These are phyloP conservation scores for Trematomus bernacchii DNA, from an alignment of 2,797 vertebrate species.

Conservation along the genomic window DNA sequence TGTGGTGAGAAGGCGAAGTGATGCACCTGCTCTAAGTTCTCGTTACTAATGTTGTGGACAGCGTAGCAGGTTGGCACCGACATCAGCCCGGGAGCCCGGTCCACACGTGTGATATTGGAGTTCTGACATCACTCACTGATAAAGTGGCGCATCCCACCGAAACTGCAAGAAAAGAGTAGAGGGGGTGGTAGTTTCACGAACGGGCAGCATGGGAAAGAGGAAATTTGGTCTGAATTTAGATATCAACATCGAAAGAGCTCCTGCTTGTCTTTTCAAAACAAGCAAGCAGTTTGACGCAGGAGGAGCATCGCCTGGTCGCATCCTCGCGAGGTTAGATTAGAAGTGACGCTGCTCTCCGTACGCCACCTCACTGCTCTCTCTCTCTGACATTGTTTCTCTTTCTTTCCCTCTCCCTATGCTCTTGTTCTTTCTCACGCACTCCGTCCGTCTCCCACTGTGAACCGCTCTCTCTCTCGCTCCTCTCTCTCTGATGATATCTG, in stretches of 20 bases:
- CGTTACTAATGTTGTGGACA: slow-evolving; percentile 35
- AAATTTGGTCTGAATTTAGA: slow-evolving; percentile 12
- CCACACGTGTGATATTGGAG: slow-evolving; percentile 48
- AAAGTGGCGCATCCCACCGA: slow-evolving; percentile 46
- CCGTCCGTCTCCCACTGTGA: slow-evolving; percentile 38
- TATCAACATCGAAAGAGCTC: slow-evolving; percentile 10
- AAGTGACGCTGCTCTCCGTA: slow-evolving; percentile 48
- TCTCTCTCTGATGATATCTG: slow-evolving; percentile 55
- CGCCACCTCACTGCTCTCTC: background rate
- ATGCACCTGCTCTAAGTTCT: slow-evolving; percentile 39
- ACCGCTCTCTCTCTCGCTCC: slow-evolving; percentile 22
- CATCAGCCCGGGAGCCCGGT: slow-evolving; percentile 38
- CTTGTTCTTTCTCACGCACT: slow-evolving; percentile 55
- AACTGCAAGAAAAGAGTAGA: slow-evolving; percentile 44
- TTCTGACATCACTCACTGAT: slow-evolving; percentile 70
- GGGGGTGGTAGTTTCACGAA: slow-evolving; percentile 12
- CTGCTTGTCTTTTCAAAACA: slow-evolving; percentile 26
- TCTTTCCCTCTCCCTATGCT: slow-evolving; percentile 46
- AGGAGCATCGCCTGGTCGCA: slow-evolving; percentile 54
- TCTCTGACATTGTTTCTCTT: slow-evolving; percentile 52
- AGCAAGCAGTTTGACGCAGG: slow-evolving; percentile 40
- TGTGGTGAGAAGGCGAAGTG: background rate
- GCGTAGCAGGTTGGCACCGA: slow-evolving; percentile 46
- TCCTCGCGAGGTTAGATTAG: slow-evolving; percentile 46
- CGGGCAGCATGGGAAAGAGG: background rate